A percentile compares a stretch with the other conserved stretches of the same genome.
phyloP scores from a whole-genome alignment of 2,888 invertebrate species.

The Napeogenes inachia region DNA sequence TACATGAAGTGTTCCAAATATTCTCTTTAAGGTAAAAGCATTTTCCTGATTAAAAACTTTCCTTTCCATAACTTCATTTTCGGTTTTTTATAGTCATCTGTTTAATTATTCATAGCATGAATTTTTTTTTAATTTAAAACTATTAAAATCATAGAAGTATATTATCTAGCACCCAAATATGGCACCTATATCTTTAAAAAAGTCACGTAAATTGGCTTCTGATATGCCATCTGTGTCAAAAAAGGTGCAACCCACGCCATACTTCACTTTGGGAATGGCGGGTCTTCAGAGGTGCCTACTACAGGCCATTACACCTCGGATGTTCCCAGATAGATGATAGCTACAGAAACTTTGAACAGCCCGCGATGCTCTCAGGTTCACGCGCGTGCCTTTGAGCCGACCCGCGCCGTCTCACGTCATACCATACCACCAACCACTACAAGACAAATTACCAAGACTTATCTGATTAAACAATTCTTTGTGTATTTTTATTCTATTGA shows the following conservation, averaged over 20 bases:
- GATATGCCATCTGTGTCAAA: conserved; percentile 55
- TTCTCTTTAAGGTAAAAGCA: no score
- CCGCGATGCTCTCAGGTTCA: conserved; percentile 60
- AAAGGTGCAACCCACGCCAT: conserved; percentile 59
- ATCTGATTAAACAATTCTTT: not conserved
- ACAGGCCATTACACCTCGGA: conserved; percentile 67
- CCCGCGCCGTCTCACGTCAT: conserved; percentile 64
- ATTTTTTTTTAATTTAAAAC: not conserved
- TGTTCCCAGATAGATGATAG: conserved; percentile 46
- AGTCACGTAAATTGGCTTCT: conserved; percentile 51
- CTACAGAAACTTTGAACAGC: conserved; percentile 53
- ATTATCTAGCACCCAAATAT: conserved; percentile 40
- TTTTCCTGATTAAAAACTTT: no score
- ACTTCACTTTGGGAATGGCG: conserved; percentile 57
- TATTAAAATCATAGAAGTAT: conserved; percentile 1
- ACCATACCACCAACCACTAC: conserved; percentile 52
- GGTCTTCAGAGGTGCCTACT: conserved; percentile 67
- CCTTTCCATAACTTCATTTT: no score
- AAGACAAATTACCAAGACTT: conserved; percentile 33
- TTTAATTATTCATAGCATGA: no score
- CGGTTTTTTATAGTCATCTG: no score
- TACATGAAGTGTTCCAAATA: no score
- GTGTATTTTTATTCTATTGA: not conserved
- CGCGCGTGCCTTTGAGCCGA: conserved; percentile 67
- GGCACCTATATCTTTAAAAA: conserved; percentile 46